Percentiles rank a stretch among this genome's conserved stretches.
phyloP scores from a whole-genome alignment of 92 coral and sea anemone species.

The Desmophyllum pertusum region DNA sequence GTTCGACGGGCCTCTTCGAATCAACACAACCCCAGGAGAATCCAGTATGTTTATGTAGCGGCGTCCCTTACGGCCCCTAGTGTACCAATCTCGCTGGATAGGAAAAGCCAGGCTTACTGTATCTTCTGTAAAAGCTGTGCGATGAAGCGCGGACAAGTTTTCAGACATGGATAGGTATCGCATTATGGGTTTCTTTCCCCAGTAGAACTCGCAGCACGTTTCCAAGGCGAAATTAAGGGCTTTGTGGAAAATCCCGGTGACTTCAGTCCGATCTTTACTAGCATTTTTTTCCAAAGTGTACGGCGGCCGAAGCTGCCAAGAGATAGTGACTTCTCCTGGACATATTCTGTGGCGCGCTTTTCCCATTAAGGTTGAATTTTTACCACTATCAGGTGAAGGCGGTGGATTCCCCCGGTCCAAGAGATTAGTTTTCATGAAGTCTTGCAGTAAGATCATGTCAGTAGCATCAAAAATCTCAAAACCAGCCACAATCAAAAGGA shows the following conservation, averaged over 20 bases:
- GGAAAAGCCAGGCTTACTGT: constrained; percentile 2
- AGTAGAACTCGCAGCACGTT: neutral
- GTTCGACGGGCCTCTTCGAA: neutral
- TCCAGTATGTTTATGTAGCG: neutral
- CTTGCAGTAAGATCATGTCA: neutral
- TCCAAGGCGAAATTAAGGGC: constrained; percentile 9
- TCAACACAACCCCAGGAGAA: constrained; percentile 10
- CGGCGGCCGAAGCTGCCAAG: constrained; percentile 16
- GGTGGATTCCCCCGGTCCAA: no score
- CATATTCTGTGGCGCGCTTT: no score
- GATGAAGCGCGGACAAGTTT: neutral
- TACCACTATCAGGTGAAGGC: no score
- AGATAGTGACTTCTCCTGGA: neutral
- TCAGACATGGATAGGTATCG: constrained; percentile 6
- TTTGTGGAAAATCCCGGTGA: neutral
- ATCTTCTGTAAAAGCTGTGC: neutral
- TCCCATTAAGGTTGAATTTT: no score
- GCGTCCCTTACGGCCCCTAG: neutral
- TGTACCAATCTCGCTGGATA: neutral
- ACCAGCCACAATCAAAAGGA: neutral
- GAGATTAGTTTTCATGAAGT: neutral
- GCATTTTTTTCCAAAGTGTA: neutral
- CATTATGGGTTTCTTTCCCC: neutral
- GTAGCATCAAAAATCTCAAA: constrained; percentile 1
- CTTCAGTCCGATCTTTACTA: neutral